These are phyloP conservation scores for Trissonchulus sp. DNA, from an alignment of 2,888 invertebrate genomes.

Conservation along the genomic window DNA sequence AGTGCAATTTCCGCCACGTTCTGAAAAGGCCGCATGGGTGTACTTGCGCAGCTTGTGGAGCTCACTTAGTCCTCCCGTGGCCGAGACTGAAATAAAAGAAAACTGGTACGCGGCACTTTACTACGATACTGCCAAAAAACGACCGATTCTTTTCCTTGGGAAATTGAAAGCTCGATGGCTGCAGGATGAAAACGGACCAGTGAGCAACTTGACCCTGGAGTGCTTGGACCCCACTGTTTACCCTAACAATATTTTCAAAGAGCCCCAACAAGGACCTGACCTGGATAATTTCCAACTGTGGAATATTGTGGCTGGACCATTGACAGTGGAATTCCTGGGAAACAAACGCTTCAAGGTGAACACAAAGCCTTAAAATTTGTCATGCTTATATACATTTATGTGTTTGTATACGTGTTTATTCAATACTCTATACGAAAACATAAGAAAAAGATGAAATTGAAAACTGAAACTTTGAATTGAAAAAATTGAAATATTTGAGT, in stretches of 20 bases:
- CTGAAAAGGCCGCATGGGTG: background rate
- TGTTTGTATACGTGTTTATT: no score
- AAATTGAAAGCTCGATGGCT: background rate
- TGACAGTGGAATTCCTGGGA: background rate
- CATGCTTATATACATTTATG: no score
- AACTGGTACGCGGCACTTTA: conserved; percentile 10
- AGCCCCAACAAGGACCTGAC: background rate
- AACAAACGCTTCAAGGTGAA: conserved; percentile 10
- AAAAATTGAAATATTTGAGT: no score
- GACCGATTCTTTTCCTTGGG: background rate
- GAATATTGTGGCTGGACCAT: background rate
- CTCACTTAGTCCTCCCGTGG: background rate
- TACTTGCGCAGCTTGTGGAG: conserved; percentile 9
- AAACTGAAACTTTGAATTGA: no score
- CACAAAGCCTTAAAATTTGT: no score
- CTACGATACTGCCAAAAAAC: background rate
- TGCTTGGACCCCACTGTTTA: conserved; percentile 5
- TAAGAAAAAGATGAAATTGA: no score
- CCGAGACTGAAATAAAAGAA: background rate
- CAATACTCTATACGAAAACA: no score
- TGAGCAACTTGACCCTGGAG: conserved; percentile 7
- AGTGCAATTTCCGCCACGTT: background rate
- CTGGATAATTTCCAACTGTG: background rate
- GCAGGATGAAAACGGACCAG: background rate
- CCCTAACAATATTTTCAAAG: conserved; percentile 9